Evolutionary conservation across 2,797 vertebrate species (phyloP).

Genomic region (Macropodus opercularis): DNA sequence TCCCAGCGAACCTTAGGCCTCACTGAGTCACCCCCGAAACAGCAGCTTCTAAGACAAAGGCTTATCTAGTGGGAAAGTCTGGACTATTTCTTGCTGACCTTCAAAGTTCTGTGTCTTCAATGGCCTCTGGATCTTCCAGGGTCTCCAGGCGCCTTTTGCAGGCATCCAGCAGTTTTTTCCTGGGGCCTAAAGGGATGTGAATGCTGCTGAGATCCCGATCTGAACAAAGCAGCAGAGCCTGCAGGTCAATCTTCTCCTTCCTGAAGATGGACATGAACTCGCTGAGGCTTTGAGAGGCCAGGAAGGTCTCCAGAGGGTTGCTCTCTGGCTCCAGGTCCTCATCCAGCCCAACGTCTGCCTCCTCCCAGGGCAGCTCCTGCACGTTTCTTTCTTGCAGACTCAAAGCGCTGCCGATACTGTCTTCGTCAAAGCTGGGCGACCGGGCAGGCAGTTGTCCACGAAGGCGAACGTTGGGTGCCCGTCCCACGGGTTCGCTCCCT

Average conservation of each 20-base stretch:
- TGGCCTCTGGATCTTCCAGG: constrained; percentile 83
- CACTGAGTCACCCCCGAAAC: background rate
- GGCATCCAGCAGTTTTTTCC: constrained; percentile 94
- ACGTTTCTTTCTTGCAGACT: constrained; percentile 87
- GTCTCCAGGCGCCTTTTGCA: constrained; percentile 85
- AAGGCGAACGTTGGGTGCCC: constrained; percentile 74
- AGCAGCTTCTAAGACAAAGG: background rate
- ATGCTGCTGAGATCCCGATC: constrained; percentile 90
- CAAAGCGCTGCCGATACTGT: constrained; percentile 90
- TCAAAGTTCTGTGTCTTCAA: constrained; percentile 92
- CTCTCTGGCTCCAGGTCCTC: constrained; percentile 85
- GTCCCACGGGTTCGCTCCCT: constrained; percentile 66
- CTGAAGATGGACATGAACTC: constrained; percentile 88
- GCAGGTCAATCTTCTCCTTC: constrained; percentile 92
- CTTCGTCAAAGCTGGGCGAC: constrained; percentile 86
- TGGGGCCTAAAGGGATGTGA: constrained; percentile 89
- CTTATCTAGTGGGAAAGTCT: background rate
- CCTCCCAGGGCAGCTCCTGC: constrained; percentile 90
- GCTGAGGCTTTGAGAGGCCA: constrained; percentile 88
- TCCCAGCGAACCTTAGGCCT: too few species aligned
- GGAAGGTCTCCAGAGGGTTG: constrained; percentile 89
- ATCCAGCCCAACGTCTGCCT: constrained; percentile 85
- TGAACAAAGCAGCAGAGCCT: constrained; percentile 90
- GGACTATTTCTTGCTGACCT: constrained; percentile 25
- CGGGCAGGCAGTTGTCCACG: constrained; percentile 80